A percentile compares a stretch with the other conserved stretches of the same genome.
Evolutionary conservation across 2,888 invertebrate species (phyloP).

Genomic region (Notodonta ziczac): DNA sequence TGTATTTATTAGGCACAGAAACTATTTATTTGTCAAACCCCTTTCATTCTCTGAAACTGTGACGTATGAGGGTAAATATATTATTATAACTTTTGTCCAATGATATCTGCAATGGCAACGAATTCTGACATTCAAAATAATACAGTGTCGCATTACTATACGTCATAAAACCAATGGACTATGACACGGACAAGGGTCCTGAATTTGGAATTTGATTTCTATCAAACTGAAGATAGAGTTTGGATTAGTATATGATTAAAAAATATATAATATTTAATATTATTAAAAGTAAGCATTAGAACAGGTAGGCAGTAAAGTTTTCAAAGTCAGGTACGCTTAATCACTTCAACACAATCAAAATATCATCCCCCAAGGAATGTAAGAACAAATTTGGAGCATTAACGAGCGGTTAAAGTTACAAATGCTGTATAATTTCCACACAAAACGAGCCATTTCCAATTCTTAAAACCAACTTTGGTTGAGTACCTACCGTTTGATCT

Average conservation of each 20-base stretch:
- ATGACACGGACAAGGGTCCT: not conserved
- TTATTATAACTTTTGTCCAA: slow-evolving; percentile 6
- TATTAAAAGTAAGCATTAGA: not conserved
- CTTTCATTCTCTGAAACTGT: slow-evolving; percentile 19
- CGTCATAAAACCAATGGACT: not conserved
- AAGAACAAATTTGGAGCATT: not conserved
- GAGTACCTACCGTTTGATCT: slow-evolving; percentile 17
- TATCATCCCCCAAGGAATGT: not conserved
- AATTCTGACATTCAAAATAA: slow-evolving; percentile 13
- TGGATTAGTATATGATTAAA: too few species aligned
- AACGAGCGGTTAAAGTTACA: slow-evolving; percentile 8
- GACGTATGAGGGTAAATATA: slow-evolving; percentile 7
- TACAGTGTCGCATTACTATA: slow-evolving; percentile 6
- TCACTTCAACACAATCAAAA: not conserved
- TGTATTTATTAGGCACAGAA: slow-evolving; percentile 4
- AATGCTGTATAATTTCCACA: slow-evolving; percentile 26
- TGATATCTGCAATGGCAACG: slow-evolving; percentile 7
- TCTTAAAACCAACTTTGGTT: slow-evolving; percentile 5
- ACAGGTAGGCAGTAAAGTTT: not conserved
- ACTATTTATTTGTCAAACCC: slow-evolving; percentile 22
- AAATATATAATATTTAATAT: too few species aligned
- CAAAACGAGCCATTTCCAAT: slow-evolving; percentile 6
- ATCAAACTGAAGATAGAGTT: not conserved
- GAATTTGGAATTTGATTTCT: not conserved
- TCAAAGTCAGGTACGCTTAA: slow-evolving; percentile 1